Base-by-base conservation (phyloP, 2,113 vertebrate genomes). In the Pavo muticus region DNA sequence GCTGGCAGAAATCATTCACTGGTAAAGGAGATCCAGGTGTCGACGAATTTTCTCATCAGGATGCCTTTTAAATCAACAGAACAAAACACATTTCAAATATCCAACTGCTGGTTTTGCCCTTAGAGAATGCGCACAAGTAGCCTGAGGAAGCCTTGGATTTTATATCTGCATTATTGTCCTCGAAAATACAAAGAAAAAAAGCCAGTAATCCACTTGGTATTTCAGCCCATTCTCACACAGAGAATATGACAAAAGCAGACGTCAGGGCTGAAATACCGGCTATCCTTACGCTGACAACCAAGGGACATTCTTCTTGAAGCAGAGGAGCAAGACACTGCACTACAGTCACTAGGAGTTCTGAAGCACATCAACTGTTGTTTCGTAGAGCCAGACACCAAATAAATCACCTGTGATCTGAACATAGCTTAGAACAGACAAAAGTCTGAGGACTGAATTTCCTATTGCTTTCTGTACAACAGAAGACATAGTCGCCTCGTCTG, bases 51-150 rank as follows among this genome's bases (percentile, higher is more conserved):
- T 11, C 13, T 80, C 11, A 24, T 14, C 45, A 71, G 14, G 11
- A 35, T 57, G 21, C 40, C 14, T 69, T 83, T 32, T 42, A 37
- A 15, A 27, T 52, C 64, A 40, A 64, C 20, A 24, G 57, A 83
- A 54, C 2, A 61, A 54, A 68, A 30, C 48, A 54, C 30, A 24
- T 24, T 60, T 63, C 25, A 48, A 61, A 60, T 3, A 42, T 24
- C 59, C 80, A 73, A 0, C 54, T 32, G 48, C 24, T 2, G 1
- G 14, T 12, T 13, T 10, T 69, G 18, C n/a, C 50, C 24, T 69
- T 42, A 42, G 1, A 29, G 60, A 80, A 91, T 32, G 14, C 40
- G 63, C 72, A 50, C 18, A 32, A 45, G 42, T 12, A 25, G 2
- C 8, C n/a, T 56, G 50, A 56, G 45, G 48, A 91, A 74, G 54